Percentiles rank a stretch among this genome's conserved stretches.
Conservation (phyloP, 2,113 vertebrate species). For the Neotoma lepida region DNA sequence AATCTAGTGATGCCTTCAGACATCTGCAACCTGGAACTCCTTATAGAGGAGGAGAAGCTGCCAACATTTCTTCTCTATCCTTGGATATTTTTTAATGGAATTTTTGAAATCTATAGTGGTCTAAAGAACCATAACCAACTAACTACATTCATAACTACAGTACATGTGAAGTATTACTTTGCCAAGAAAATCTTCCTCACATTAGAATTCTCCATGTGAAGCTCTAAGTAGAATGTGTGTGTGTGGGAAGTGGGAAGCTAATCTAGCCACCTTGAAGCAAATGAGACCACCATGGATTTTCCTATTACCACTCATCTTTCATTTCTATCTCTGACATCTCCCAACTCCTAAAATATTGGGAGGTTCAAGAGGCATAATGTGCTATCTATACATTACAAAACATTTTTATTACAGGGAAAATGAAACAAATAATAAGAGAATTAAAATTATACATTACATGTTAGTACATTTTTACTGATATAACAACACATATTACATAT, state of each 20-base stretch:
- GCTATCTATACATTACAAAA: background rate
- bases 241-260: background rate
- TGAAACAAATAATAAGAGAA: background rate
- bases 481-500: background rate
- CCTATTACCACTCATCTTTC: background rate
- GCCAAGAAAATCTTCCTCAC: background rate
- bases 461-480: background rate
- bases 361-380: background rate
- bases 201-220: background rate
- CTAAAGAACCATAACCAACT: background rate
- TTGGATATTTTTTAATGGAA: background rate
- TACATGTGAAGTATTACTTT: background rate
- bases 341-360: background rate
- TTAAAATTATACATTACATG: background rate
- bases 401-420: background rate
- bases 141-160: background rate
- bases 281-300: background rate
- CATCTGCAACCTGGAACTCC: accelerated
- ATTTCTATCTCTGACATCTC: background rate
- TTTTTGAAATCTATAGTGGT: background rate
- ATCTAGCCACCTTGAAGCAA: background rate
- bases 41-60: background rate
- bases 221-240: no score
- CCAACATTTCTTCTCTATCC: background rate
- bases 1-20: background rate